Conservation (phyloP, 2,113 vertebrate genomes). For the Melanostigma gelatinosum region DNA sequence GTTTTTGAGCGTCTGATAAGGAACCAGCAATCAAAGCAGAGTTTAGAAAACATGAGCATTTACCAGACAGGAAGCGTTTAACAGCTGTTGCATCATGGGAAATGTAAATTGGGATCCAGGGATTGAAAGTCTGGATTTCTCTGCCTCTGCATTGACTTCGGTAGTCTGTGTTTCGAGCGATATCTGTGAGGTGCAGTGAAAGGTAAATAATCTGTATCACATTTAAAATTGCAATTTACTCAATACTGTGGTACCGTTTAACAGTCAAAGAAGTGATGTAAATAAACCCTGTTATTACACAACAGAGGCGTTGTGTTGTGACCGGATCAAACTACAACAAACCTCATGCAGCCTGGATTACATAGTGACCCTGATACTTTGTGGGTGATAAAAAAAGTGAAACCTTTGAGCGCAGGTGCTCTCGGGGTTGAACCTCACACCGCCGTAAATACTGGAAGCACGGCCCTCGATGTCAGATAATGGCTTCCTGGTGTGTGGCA, state of each 20-base stretch:
- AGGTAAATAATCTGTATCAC: not conserved
- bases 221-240: not conserved
- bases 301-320: too few species aligned
- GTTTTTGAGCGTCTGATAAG: too few species aligned
- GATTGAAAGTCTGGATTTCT: not conserved
- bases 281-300: not conserved
- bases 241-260: not conserved
- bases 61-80: too few species aligned
- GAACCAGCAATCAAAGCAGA: too few species aligned
- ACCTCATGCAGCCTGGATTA: too few species aligned
- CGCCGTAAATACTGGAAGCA: not conserved
- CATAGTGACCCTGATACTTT: not conserved
- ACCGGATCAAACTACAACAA: too few species aligned
- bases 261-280: not conserved
- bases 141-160: not conserved
- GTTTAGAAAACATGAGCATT: not conserved
- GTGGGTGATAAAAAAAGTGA: not conserved
- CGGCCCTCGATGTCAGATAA: constrained; percentile 5
- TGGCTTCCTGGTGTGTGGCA: constrained; percentile 10
- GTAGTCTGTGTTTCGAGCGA: not conserved
- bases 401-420: not conserved
- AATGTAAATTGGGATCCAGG: too few species aligned
- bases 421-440: not conserved
- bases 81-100: too few species aligned
- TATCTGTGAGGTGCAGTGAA: not conserved